A percentile compares a stretch with the other conserved stretches of the same genome.
Evolutionary conservation across 1,140 invertebrate genomes (phyloP).

Genomic region (Acromyrmex heyeri): DNA sequence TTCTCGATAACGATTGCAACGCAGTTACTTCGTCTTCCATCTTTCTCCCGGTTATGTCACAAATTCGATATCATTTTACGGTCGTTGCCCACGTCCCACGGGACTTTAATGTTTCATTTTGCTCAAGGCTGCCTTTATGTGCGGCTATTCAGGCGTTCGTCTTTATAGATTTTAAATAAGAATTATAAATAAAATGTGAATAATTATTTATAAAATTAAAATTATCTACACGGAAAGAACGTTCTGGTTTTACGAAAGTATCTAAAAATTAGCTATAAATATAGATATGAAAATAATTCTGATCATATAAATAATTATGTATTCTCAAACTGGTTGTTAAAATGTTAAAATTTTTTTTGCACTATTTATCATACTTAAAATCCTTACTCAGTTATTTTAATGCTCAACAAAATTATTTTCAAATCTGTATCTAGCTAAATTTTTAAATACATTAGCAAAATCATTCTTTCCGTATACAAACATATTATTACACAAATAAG

Average conservation of each 20-base stretch:
- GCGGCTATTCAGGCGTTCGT: background rate
- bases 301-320: no score
- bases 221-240: background rate
- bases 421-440: no score
- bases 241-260: no score
- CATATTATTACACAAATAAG: background rate
- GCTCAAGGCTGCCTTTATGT: conserved; percentile 23
- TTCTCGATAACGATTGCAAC: conserved; percentile 37
- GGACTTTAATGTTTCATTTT: conserved; percentile 58
- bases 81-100: conserved; percentile 36
- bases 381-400: no score
- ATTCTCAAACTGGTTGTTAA: no score
- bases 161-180: conserved; percentile 8
- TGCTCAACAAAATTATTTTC: no score
- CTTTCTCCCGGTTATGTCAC: conserved; percentile 18
- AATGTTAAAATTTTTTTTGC: no score
- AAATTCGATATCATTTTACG: conserved; percentile 73
- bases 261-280: no score
- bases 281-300: no score
- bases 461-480: no score
- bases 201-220: background rate
- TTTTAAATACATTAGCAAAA: no score
- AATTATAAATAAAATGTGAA: background rate
- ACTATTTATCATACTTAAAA: no score
- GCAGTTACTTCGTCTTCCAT: conserved; percentile 34